These are phyloP conservation scores for Aporophyla nigra DNA, from an alignment of 2,888 invertebrate species.

Conservation along the genomic window DNA sequence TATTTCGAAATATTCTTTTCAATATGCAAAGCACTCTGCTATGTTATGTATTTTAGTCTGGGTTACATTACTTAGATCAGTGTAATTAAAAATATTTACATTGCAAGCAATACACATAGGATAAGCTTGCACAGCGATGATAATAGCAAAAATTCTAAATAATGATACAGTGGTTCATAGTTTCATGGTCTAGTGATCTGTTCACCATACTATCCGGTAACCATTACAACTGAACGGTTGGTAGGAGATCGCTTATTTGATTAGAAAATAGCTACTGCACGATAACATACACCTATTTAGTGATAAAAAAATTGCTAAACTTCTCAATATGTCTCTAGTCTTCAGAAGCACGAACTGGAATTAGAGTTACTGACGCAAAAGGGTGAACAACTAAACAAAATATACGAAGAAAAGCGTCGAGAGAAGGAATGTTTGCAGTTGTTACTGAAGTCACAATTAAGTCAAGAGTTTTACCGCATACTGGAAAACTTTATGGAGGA, in stretches of 20 bases:
- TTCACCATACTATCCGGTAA: conserved; percentile 33
- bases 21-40: conserved; percentile 12
- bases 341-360: conserved; percentile 69
- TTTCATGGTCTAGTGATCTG: conserved; percentile 25
- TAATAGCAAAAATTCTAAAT: conserved; percentile 39
- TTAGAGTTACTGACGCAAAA: conserved; percentile 70
- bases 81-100: conserved; percentile 23
- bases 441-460: conserved; percentile 47
- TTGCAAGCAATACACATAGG: conserved; percentile 39
- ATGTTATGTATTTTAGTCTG: conserved; percentile 22
- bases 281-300: conserved; percentile 33
- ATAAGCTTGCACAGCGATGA: conserved; percentile 61
- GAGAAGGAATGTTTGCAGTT: neutral
- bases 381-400: conserved; percentile 67
- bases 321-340: conserved; percentile 69
- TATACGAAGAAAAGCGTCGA: conserved; percentile 28
- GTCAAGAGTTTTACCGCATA: conserved; percentile 63
- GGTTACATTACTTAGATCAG: conserved; percentile 11
- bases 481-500: conserved; percentile 75
- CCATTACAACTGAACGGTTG: conserved; percentile 34
- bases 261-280: conserved; percentile 53
- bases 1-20: neutral
- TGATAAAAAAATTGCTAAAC: conserved; percentile 17
- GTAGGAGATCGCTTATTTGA: conserved; percentile 47
- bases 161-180: conserved; percentile 46